A percentile compares a stretch with the other conserved stretches of the same genome.
Evolutionary conservation across 2,797 vertebrate species (phyloP).

Genomic region (Clarias pachynema): DNA sequence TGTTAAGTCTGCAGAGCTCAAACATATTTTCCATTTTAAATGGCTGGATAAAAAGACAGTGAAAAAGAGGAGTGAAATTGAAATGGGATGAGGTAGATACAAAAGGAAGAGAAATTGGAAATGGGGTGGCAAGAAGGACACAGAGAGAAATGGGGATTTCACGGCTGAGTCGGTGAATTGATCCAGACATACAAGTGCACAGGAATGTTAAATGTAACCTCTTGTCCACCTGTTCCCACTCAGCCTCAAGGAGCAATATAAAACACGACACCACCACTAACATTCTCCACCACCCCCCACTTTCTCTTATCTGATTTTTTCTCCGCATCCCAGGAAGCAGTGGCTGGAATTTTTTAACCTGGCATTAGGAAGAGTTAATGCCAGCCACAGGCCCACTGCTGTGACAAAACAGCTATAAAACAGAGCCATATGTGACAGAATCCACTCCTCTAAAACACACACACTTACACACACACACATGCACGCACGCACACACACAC

Average conservation of each 20-base stretch:
- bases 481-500: constrained; percentile 52
- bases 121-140: constrained; percentile 40
- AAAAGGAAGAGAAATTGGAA: constrained; percentile 29
- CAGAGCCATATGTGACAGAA: constrained; percentile 71
- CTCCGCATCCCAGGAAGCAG: constrained; percentile 20
- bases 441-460: constrained; percentile 51
- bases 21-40: constrained; percentile 60
- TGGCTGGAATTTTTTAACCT: constrained; percentile 60
- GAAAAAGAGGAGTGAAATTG: constrained; percentile 34
- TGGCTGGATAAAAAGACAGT: constrained; percentile 18
- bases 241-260: constrained; percentile 57
- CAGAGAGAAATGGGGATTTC: constrained; percentile 57
- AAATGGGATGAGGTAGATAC: constrained; percentile 33
- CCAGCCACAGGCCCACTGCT: constrained; percentile 57
- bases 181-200: constrained; percentile 60
- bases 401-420: constrained; percentile 74
- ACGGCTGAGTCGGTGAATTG: constrained; percentile 61
- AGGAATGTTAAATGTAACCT: constrained; percentile 68
- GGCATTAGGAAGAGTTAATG: constrained; percentile 49
- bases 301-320: constrained; percentile 43
- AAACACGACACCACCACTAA: constrained; percentile 61
- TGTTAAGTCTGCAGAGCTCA: constrained; percentile 50
- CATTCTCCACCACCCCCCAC: constrained; percentile 50
- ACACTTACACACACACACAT: too few species aligned
- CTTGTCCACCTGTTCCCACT: constrained; percentile 69